Base-by-base conservation (phyloP, 2,113 vertebrate species). In the Indicator maculatus region DNA sequence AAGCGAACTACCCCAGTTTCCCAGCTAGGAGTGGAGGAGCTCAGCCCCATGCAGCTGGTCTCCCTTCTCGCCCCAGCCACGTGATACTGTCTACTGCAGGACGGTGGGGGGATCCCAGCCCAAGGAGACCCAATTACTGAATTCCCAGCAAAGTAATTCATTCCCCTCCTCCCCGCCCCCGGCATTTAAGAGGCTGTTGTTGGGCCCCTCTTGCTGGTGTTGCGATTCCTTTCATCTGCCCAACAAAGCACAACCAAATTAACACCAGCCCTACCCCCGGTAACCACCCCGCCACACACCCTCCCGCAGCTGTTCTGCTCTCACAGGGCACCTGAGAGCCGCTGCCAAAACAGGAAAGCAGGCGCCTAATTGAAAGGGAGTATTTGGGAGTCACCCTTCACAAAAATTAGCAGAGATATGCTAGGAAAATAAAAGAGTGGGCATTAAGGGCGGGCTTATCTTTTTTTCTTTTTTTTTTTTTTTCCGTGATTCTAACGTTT, bases 311-410 rank as follows among this genome's bases (percentile, higher is more conserved):
- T 12, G 2, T 74, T 91, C 67, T 19, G 92, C 89, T 86, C 21
- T 74, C 90, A 75, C 93, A 23, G 92, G 96, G 88, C 86, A 97
- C 97, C 97, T 97, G 95, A 58, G 95, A 91, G 74, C 72, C 28
- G 0, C 61, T 85, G 91, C 95, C 97, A 97, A 97, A 96, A 97
- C 97, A 97, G 97, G 98, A 98, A 98, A 96, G 96, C 88, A 28
- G 96, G 96, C 97, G 96, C 96, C 97, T 96, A 73, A 90, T 72
- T 67, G 88, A 72, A 71, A 96, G 90, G 94, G 95, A 96, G 95
- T 94, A 95, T 96, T 96, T 95, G 96, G 95, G 93, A 96, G 93
- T 93, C 77, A 93, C 93, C 69, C 73, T 58, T 47, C 75, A 95
- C 93, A 95, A 91, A 96, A 96, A 94, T 87, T 75, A 86, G 91